A percentile compares a stretch with the other conserved stretches of the same genome.
phyloP scores from a whole-genome alignment of 2,113 vertebrate species.

The Ia io region DNA sequence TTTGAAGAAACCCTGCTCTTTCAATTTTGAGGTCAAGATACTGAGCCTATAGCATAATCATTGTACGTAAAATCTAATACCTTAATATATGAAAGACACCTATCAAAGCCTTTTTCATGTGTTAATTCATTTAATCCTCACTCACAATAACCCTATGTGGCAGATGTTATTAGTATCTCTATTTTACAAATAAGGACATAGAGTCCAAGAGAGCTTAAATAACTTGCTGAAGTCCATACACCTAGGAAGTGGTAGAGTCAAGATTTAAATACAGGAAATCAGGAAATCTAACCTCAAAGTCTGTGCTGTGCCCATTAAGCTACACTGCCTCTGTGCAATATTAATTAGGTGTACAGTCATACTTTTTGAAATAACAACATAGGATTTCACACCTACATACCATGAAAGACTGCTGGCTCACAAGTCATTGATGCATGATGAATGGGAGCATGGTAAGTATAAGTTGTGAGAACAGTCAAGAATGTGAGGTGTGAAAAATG shows the following conservation, averaged over 20 bases:
- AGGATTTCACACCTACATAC: not conserved
- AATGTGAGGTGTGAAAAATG: not conserved
- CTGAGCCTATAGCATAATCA: not conserved
- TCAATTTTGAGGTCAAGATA: not conserved
- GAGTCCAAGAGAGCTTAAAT: not conserved
- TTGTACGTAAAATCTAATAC: not conserved
- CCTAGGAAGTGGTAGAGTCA: not conserved
- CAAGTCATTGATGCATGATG: not conserved
- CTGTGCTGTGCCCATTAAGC: not conserved
- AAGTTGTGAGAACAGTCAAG: not conserved
- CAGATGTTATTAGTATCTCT: not conserved
- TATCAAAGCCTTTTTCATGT: not conserved
- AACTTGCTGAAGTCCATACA: not conserved
- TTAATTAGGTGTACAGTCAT: not conserved
- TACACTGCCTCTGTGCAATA: not conserved
- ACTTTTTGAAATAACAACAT: not conserved
- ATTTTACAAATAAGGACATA: not conserved
- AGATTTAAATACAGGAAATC: not conserved
- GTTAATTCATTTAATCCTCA: not conserved
- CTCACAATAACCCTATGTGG: not conserved
- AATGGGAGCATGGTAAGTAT: not conserved
- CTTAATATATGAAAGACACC: not conserved
- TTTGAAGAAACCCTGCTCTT: not conserved
- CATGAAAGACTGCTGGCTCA: not conserved
- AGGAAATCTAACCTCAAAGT: not conserved